Base-by-base conservation (phyloP, 2,797 vertebrate genomes). In the Semaprochilodus insignis region DNA sequence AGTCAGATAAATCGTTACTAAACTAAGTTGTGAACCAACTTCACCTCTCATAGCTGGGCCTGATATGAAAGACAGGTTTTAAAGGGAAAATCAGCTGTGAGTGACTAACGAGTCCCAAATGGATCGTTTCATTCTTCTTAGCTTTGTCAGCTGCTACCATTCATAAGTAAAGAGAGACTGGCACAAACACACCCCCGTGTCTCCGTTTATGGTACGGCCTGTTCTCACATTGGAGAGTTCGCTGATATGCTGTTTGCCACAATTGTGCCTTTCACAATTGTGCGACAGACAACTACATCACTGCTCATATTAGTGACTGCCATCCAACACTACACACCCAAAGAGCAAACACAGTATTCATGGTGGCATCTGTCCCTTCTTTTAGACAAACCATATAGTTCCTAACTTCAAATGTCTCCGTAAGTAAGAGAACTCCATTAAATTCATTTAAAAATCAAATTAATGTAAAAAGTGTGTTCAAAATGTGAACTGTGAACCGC, bases 121-220 rank as follows among this genome's bases (percentile, higher is more conserved):
- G 88, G 60, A 84, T 91, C 84, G 84, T 88, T 91, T 86, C 57
- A 72, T 40, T 75, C 54, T 86, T 81, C 81, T 90, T 69, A 5
- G 63, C 87, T 27, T 92, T 89, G 92, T 80, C 75, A 80, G 85
- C 16, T 10, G 17, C 81, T 90, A 91, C 90, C 92, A 91, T 93
- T 82, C 88, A 82, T 6, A 31, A 79, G 85, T 82, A 85, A 85
- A 82, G 88, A 79, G 91, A 92, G 89, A 87, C 88, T 90, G 90
- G 89, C 80, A 90, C 89, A 82, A 91, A 88, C 82, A 80, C 83
- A 86, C 84, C 87, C 90, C 91, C 90, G 90, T 92, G 83, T 88
- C 74, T 67, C 85, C 73, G 80, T 90, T 91, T 90, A 90, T 86
- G 88, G 82, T 76, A 69, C 25, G 78, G 78, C 76, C 84, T 0